Evolutionary conservation across 2,113 vertebrate species (phyloP), one percentile per base, ranked within the genome.

Genomic region (Scartelaos histophorus): DNA sequence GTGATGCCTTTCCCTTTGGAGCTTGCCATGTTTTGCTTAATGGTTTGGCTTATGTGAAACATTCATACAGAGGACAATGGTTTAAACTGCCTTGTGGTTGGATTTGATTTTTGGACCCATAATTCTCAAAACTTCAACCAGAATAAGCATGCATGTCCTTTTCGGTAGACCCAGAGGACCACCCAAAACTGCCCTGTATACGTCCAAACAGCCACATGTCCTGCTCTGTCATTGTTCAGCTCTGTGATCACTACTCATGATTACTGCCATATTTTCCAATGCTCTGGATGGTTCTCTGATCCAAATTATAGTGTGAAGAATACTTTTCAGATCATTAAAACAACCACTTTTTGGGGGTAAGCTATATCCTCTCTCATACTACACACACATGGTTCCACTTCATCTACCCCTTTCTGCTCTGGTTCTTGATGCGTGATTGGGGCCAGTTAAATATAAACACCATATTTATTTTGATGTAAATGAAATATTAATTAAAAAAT

Each of bases 301-400:
- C 81, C 78, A 84, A 89, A 91, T 89, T 87, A 87, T 74, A 87
- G 84, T 82, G 80, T 79, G 83, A 85, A 81, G 73, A 83, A 82
- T 85, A 88, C 77, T 87, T 75, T 74, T 87, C 85, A 85, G 79
- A 81, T 78, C 72, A 74, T 66, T 78, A 62, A 80, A 87, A 84
- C 70, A 87, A 85, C 67, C 78, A 57, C 78, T 74, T 53, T 78
- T 71, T 73, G 57, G 73, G 73, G 74, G 66, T 73, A 66, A 70
- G 67, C 67, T 69, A 62, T 47, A 72, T 79, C 74, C 77, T 66
- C 47, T 76, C 73, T 84, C 78, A 76, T 88, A 81, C 85, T 74
- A 81, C 80, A 87, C 91, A 87, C 91, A 92, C 71, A 86, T 92
- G 91, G 76, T 88, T 90, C 64, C 75, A 74, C 67, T 91, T 73